A percentile compares a stretch with the other conserved stretches of the same genome.
Conservation (phyloP, 2,113 vertebrate genomes). For the Aramus guarauna region DNA sequence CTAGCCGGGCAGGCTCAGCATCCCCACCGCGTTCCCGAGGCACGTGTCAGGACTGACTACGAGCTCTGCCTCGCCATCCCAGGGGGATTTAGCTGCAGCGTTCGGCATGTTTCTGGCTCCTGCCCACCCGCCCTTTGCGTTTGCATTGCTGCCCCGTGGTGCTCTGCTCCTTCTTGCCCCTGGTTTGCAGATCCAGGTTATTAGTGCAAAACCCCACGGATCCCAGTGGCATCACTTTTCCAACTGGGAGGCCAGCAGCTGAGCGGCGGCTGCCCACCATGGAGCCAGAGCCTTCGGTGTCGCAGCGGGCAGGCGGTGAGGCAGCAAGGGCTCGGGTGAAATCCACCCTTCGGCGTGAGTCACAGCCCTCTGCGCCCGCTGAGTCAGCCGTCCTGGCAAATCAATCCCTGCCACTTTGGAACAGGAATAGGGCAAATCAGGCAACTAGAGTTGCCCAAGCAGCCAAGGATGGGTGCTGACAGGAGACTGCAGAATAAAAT, state of each 20-base stretch:
- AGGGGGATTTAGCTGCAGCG: not conserved
- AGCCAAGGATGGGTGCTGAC: not conserved
- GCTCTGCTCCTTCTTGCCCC: not conserved
- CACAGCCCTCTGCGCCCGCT: not conserved
- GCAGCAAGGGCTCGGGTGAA: not conserved
- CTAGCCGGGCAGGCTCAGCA: not conserved
- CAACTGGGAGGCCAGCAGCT: not conserved
- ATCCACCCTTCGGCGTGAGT: not conserved
- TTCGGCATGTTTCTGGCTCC: not conserved
- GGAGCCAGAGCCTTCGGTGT: not conserved
- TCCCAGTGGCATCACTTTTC: not conserved
- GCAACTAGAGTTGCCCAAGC: not conserved
- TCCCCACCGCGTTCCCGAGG: not conserved
- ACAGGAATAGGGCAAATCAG: not conserved
- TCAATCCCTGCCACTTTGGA: not conserved
- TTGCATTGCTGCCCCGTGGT: not conserved
- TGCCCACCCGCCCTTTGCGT: not conserved
- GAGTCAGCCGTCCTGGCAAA: not conserved
- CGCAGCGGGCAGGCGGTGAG: accelerated
- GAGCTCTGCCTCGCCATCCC: not conserved
- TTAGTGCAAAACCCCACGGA: not conserved
- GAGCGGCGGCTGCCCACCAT: accelerated
- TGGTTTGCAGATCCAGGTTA: not conserved
- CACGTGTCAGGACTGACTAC: accelerated
- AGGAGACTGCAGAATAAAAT: not conserved